A percentile compares a stretch with the other conserved stretches of the same genome.
These are phyloP conservation scores for Sparus aurata DNA, from an alignment of 2,797 vertebrate genomes.

Conservation along the genomic window DNA sequence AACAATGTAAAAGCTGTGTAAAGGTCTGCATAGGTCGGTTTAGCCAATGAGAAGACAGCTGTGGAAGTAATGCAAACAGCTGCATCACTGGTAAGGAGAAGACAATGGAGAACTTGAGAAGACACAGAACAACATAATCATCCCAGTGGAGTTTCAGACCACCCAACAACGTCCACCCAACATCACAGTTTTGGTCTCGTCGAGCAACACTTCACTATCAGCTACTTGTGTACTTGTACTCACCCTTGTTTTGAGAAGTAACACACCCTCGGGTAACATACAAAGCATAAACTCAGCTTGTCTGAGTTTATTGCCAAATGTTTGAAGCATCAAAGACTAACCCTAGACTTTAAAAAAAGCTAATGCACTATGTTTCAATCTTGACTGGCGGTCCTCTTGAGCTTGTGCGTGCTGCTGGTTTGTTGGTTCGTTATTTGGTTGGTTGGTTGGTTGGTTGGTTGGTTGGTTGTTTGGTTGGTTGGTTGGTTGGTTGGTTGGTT, in stretches of 20 bases:
- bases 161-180: neutral
- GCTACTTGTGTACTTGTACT: conserved; percentile 1
- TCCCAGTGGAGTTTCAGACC: neutral
- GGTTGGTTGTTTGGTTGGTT: neutral
- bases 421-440: too few species aligned
- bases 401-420: neutral
- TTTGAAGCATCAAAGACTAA: conserved; percentile 4
- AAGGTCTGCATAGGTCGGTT: neutral
- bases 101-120: neutral
- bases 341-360: neutral
- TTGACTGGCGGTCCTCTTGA: neutral
- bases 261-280: neutral
- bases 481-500: neutral
- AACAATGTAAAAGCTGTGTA: neutral
- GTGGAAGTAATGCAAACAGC: neutral
- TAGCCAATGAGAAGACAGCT: neutral
- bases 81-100: neutral
- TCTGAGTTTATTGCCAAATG: conserved; percentile 14
- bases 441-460: neutral
- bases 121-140: neutral
- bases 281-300: conserved; percentile 12
- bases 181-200: neutral
- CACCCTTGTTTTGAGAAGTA: conserved; percentile 10
- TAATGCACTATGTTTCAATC: conserved; percentile 2
- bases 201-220: neutral